phyloP scores from a whole-genome alignment of 1,140 invertebrate genomes.

The Pogonus chalceus region DNA sequence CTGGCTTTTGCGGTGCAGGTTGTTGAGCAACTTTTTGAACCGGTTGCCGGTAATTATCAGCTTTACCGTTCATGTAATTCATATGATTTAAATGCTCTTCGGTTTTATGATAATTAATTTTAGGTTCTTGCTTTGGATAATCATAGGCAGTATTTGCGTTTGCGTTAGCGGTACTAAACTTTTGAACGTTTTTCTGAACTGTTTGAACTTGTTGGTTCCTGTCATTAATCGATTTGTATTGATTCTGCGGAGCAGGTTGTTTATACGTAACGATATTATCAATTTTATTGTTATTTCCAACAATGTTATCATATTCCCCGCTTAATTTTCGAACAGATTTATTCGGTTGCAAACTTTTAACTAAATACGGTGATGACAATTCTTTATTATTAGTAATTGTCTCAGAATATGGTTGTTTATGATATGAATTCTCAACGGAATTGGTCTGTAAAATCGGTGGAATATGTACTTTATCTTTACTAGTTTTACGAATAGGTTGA shows the following conservation, averaged over 20 bases:
- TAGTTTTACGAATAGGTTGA: slow-evolving; percentile 23
- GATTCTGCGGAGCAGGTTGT: background rate
- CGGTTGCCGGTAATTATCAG: no score
- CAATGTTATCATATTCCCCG: slow-evolving; percentile 27
- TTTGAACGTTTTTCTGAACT: background rate
- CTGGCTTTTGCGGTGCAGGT: no score
- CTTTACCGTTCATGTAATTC: no score
- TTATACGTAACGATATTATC: background rate
- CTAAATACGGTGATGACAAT: slow-evolving; percentile 19
- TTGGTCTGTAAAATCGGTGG: slow-evolving; percentile 10
- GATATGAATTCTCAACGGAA: background rate
- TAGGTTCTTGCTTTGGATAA: no score
- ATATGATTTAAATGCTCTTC: no score
- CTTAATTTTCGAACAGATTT: slow-evolving; percentile 28
- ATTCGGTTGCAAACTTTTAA: slow-evolving; percentile 14
- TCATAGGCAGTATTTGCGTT: background rate
- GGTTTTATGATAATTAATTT: no score
- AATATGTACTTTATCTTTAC: slow-evolving; percentile 22
- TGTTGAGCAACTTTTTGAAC: no score
- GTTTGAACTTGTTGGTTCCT: background rate
- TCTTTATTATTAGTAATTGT: slow-evolving; percentile 15
- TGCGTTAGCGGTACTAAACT: background rate
- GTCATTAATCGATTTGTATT: background rate
- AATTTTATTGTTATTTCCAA: slow-evolving; percentile 12
- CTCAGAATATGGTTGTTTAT: background rate